phyloP scores from a whole-genome alignment of 2,888 invertebrate species.

The Cephalotes varians region DNA sequence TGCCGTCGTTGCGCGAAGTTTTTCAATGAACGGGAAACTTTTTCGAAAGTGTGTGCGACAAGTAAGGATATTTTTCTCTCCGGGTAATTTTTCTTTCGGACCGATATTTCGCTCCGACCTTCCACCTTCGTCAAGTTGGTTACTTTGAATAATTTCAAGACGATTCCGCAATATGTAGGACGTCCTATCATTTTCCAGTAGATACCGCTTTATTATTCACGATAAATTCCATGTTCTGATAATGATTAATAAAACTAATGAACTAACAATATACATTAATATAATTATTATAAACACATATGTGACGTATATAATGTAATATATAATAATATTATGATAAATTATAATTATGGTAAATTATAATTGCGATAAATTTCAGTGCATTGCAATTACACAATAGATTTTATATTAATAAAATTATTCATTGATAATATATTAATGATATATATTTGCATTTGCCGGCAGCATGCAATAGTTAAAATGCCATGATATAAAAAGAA shows the following conservation, averaged over 20 bases:
- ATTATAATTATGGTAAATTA: too few relatives aligned
- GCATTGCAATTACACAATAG: background rate
- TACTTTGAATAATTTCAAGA: background rate
- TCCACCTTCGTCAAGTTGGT: background rate
- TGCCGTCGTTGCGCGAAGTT: slow-evolving; percentile 17
- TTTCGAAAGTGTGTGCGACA: background rate
- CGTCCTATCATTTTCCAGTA: too few relatives aligned
- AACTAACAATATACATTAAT: background rate
- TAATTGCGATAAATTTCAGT: too few relatives aligned
- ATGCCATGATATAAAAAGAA: background rate
- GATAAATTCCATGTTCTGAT: background rate
- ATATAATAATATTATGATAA: slow-evolving; percentile 6
- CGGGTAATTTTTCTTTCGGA: background rate
- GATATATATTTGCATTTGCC: background rate
- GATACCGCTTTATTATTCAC: background rate
- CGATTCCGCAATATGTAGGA: background rate
- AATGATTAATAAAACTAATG: background rate
- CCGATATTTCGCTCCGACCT: slow-evolving; percentile 19
- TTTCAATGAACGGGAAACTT: slow-evolving; percentile 28
- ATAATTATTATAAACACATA: background rate
- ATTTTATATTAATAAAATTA: slow-evolving; percentile 1
- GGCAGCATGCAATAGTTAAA: background rate
- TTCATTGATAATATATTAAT: background rate
- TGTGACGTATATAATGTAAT: background rate
- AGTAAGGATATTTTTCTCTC: slow-evolving; percentile 19